Base-by-base conservation (phyloP, 53 echinoderm and acorn worm species). In the Stichopus horrens region DNA sequence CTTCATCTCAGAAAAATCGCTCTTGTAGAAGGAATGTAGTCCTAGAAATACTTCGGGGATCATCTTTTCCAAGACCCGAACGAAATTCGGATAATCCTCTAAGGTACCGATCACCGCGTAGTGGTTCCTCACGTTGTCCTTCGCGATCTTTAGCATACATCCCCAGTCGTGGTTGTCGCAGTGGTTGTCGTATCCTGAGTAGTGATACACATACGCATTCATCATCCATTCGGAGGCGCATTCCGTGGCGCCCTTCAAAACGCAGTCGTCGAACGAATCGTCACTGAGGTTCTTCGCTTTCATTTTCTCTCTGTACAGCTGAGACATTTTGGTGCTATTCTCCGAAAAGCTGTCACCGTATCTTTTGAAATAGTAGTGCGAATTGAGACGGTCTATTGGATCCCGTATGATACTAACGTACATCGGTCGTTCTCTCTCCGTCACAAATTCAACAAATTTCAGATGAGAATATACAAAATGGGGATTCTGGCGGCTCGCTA, bases 371-470 rank as follows among this genome's bases (percentile, higher is more conserved):
- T 76, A 76, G 37, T 76, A 76, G 37, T 23, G 76, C 6, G 76
- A 76, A 23, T 23, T 51, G 51, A 76, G 76, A 23, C 76, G 76
- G 51, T 76, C 76, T 9, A 76, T 76, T 51, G 76, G 76, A 76
- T 76, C 76, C 51, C 76, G 76, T 76, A 76, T 76, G 51, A 76
- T 76, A 76, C 76, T 76, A 76, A 76, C 16, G 76, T 76, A 76
- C 51, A 76, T 76, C 7, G 76, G 76, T 51, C 23, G 21, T 76
- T 16, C 76, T 76, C 37, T 16, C 7, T 76, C 76, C 4, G 21
- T 4, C 7, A 9, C 76, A 76, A 76, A 76, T 16, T 76, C 16
- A 9, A 76, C 6, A 76, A 76, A 76, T 23, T 23, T 76, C 51
- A 76, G 76, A 16, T 76, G 76, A 76, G 76, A 76, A 76, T 76